Conservation (phyloP, 2,113 vertebrate genomes). For the Psilopogon haemacephalus region DNA sequence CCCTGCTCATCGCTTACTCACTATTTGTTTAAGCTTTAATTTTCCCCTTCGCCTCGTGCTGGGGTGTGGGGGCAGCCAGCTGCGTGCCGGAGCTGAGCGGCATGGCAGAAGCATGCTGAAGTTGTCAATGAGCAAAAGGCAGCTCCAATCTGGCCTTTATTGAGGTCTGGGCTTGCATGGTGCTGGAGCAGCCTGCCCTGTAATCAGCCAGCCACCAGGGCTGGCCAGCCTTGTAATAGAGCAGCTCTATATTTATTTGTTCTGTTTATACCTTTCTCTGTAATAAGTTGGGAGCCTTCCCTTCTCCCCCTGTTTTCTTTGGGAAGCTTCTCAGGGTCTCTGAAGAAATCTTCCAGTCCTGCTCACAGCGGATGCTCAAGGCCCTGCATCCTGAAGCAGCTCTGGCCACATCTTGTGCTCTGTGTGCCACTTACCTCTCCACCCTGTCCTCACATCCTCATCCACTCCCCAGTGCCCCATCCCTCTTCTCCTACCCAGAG, state of each 20-base stretch:
- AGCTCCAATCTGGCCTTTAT: conserved; percentile 77
- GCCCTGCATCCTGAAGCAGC: neutral
- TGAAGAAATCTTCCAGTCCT: neutral
- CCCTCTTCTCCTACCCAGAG: neutral
- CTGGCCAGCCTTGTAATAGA: conserved; percentile 82
- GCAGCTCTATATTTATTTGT: conserved; percentile 84
- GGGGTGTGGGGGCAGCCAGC: neutral
- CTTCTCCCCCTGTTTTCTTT: conserved; percentile 63
- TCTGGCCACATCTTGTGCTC: neutral
- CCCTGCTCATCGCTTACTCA: conserved; percentile 38
- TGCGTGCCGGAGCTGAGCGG: neutral
- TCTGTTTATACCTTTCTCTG: conserved; percentile 79
- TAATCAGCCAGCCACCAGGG: conserved; percentile 80
- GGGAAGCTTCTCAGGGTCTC: conserved; percentile 62
- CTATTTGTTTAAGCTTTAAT: conserved; percentile 45
- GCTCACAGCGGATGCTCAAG: neutral
- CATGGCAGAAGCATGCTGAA: neutral
- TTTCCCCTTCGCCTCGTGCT: neutral
- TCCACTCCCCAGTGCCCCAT: neutral
- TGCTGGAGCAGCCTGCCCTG: conserved; percentile 74
- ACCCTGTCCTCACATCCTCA: fast-evolving
- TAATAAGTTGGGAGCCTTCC: conserved; percentile 78
- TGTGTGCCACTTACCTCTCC: fast-evolving
- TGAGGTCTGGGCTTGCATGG: conserved; percentile 75
- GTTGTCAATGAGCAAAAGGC: conserved; percentile 63